Conservation (phyloP, 2,888 invertebrate genomes). For the Nomada goodeniana region DNA sequence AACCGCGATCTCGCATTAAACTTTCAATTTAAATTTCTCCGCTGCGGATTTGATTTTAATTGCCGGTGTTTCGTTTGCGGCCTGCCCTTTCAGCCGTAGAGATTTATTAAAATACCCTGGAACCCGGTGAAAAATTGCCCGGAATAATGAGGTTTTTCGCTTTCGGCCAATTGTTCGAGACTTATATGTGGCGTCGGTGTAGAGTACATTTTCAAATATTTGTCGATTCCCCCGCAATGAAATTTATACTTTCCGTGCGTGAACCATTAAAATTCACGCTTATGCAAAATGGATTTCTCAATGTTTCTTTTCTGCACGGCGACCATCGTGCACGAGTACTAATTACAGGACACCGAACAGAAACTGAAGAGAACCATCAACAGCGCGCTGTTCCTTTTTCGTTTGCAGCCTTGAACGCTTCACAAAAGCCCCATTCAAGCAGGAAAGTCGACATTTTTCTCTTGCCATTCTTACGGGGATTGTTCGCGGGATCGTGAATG, state of each 20-base stretch:
- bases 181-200: background rate
- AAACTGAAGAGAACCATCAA: constrained; percentile 38
- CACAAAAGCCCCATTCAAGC: constrained; percentile 47
- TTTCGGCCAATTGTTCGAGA: background rate
- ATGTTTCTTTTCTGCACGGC: constrained; percentile 37
- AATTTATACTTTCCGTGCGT: constrained; percentile 25
- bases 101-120: constrained; percentile 25
- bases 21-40: constrained; percentile 41
- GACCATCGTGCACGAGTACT: constrained; percentile 45
- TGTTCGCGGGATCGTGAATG: background rate
- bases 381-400: constrained; percentile 21
- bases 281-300: constrained; percentile 36
- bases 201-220: constrained; percentile 29
- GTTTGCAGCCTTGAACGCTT: constrained; percentile 25
- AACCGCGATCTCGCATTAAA: constrained; percentile 32
- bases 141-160: background rate
- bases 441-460: constrained; percentile 21
- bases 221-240: constrained; percentile 2
- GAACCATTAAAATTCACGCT: constrained; percentile 28
- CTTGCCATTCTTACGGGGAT: background rate
- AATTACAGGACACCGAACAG: constrained; percentile 37
- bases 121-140: background rate
- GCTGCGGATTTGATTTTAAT: constrained; percentile 27
- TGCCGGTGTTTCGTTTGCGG: background rate
- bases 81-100: background rate